Conservation (phyloP, 2,113 vertebrate genomes). For the Chloropsis hardwickii region DNA sequence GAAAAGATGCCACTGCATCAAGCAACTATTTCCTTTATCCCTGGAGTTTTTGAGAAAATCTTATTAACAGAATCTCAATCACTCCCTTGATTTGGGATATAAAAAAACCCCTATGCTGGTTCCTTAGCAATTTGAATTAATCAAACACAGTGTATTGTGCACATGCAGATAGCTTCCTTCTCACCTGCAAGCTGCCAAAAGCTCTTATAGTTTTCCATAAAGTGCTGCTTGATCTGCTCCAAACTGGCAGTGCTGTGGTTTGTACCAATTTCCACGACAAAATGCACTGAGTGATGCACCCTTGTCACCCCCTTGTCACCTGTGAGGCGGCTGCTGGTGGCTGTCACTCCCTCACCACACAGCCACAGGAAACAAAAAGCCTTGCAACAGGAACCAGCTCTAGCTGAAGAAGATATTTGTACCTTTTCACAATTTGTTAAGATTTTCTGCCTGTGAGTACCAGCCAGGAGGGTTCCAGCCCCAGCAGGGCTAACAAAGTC, state of each 20-base stretch:
- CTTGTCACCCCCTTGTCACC: neutral
- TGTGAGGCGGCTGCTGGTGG: neutral
- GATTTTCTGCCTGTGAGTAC: neutral
- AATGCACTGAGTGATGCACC: neutral
- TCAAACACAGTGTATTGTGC: neutral
- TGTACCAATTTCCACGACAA: neutral
- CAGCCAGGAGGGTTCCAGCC: neutral
- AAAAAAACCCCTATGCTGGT: neutral
- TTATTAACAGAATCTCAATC: neutral
- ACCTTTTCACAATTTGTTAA: too few relatives aligned
- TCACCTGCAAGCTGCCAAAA: neutral
- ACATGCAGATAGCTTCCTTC: neutral
- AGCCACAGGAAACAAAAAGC: neutral
- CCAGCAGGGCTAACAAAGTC: neutral
- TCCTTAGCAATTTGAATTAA: slow-evolving; percentile 35
- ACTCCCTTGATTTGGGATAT: neutral
- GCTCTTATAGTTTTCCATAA: neutral
- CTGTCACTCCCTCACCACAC: accelerated
- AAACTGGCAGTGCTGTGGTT: neutral
- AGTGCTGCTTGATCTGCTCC: neutral
- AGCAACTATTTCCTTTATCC: neutral
- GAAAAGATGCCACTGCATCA: neutral
- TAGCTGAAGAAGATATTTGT: neutral
- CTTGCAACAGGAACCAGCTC: neutral
- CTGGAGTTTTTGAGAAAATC: slow-evolving; percentile 9